phyloP scores from a whole-genome alignment of 2,888 invertebrate genomes.

The Campopleginae sp. region DNA sequence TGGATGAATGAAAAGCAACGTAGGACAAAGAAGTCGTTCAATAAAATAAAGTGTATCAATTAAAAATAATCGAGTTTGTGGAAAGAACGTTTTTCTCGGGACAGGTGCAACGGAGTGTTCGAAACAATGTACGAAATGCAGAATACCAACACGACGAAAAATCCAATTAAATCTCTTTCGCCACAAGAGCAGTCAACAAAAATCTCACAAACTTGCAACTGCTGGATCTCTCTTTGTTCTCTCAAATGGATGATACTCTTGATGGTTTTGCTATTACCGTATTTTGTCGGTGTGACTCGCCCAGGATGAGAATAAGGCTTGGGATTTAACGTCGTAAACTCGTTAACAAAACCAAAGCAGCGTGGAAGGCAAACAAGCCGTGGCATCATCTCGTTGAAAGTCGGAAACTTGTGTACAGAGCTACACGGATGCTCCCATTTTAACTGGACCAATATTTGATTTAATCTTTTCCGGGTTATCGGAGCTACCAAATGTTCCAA shows the following conservation, averaged over 20 bases:
- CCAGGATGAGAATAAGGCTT: neutral
- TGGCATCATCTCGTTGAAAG: conserved; percentile 52
- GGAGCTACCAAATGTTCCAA: neutral
- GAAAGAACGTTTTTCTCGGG: neutral
- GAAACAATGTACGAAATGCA: neutral
- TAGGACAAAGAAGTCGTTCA: neutral
- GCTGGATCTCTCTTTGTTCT: conserved; percentile 44
- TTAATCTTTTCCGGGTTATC: neutral
- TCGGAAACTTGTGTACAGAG: conserved; percentile 39
- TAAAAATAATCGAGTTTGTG: conserved; percentile 12
- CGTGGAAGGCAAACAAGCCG: conserved; percentile 39
- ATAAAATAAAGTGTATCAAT: conserved; percentile 12
- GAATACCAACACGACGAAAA: conserved; percentile 37
- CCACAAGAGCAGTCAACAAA: conserved; percentile 21
- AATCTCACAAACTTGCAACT: conserved; percentile 22
- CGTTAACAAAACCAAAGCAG: conserved; percentile 56
- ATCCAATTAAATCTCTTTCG: conserved; percentile 59
- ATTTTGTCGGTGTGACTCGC: conserved; percentile 32
- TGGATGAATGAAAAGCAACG: neutral
- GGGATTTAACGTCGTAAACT: conserved; percentile 54
- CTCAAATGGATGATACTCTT: conserved; percentile 45
- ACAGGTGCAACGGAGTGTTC: neutral
- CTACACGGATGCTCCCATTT: neutral
- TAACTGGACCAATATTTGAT: conserved; percentile 1
- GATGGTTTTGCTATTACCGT: conserved; percentile 35